Evolutionary conservation across 2,888 invertebrate species (phyloP), one percentile per base, ranked within the genome.

Genomic region (Colostygia pectinataria): DNA sequence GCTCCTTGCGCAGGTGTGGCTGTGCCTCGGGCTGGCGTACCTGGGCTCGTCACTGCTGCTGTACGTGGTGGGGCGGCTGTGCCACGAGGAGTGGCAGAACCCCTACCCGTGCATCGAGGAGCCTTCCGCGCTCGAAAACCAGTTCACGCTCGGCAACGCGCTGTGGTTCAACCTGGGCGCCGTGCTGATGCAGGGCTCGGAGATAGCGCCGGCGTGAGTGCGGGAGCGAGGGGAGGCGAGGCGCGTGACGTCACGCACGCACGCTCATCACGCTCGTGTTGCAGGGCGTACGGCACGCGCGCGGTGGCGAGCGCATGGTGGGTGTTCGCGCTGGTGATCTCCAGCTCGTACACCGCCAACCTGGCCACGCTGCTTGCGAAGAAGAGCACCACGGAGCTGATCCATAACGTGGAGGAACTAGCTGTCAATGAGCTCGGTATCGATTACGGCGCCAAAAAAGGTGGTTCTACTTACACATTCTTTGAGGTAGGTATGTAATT

Each of bases 121-220:
- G 68, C 95, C 96, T 1, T 93, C 93, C 25, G 93, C 93, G 55
- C 91, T 97, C 37, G 94, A 96, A 80, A 98, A 97, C 89, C 96
- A 95, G 80, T 95, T 97, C 90, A 95, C 93, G 53, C 92, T 96
- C 34, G 92, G 93, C 63, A 97, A 97, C 87, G 95, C 96, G 55
- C 91, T 98, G 48, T 98, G 97, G 97, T 97, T 97, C 82, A 95
- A 96, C 55, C 92, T 96, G 52, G 96, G 96, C 13, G 95, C 95
- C 42, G 91, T 97, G 62, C 91, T 97, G 84, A 95, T 96, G 71
- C 97, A 97, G 75, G 97, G 97, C 33, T 94, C 96, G 4, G 97
- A 97, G 79, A 93, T 97, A 55, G 96, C 96, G 0, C 96, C 97
- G 1, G 94, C 95, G 95, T 96, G 91, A 93, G 95, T 95, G 70